A percentile compares a stretch with the other conserved stretches of the same genome.
These are phyloP conservation scores for Drosophila diplacantha DNA, from an alignment of 2,888 invertebrate species.

Conservation along the genomic window DNA sequence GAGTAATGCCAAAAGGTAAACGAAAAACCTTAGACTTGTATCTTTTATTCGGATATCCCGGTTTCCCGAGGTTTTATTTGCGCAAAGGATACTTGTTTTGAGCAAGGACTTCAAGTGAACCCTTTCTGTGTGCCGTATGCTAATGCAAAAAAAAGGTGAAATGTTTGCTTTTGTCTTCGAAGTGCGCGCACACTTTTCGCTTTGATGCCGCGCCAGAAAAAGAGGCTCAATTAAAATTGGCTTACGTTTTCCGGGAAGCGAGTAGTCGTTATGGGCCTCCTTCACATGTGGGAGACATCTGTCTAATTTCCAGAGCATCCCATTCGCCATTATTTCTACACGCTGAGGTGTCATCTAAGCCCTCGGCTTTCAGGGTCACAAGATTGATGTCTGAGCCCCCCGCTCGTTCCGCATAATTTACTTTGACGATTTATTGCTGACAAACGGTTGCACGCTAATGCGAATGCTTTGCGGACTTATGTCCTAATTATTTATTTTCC, in stretches of 20 bases:
- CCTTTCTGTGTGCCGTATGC: slow-evolving; percentile 16
- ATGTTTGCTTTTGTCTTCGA: slow-evolving; percentile 17
- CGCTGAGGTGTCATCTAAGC: slow-evolving; percentile 23
- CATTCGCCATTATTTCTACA: neutral
- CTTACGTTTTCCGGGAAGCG: slow-evolving; percentile 14
- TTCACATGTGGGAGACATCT: slow-evolving; percentile 25
- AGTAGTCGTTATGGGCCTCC: neutral
- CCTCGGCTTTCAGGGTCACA: slow-evolving; percentile 2
- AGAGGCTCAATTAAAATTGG: slow-evolving; percentile 36
- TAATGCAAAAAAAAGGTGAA: slow-evolving; percentile 24
- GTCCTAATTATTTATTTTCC: slow-evolving; percentile 51
- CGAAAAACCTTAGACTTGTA: slow-evolving; percentile 1
- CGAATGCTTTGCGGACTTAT: slow-evolving; percentile 28
- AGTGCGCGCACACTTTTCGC: slow-evolving; percentile 8
- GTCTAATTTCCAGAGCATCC: slow-evolving; percentile 26
- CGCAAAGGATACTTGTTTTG: slow-evolving; percentile 8
- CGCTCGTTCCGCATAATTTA: slow-evolving; percentile 44
- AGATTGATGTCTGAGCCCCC: slow-evolving; percentile 54
- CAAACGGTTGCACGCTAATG: slow-evolving; percentile 37
- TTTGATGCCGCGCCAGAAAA: slow-evolving; percentile 19
- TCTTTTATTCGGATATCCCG: neutral
- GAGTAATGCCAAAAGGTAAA: slow-evolving; percentile 5
- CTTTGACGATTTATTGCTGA: slow-evolving; percentile 51
- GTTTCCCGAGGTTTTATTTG: slow-evolving; percentile 5
- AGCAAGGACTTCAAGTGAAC: slow-evolving; percentile 6